Evolutionary conservation across 2,797 vertebrate genomes (phyloP).

Genomic region (Emydoidea blandingii): DNA sequence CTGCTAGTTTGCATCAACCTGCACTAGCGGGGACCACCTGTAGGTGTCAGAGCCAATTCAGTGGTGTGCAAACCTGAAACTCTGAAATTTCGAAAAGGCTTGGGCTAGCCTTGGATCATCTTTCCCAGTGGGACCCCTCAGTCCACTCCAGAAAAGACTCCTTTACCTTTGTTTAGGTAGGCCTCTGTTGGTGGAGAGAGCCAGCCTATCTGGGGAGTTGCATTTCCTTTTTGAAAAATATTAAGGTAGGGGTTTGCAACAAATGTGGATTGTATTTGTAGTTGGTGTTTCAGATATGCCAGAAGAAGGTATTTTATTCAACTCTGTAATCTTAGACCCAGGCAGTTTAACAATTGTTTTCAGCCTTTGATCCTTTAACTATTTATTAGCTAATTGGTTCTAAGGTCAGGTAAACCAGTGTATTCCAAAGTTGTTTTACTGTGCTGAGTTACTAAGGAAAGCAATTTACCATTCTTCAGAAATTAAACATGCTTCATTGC

Average conservation of each 20-base stretch:
- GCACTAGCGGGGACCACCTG: background rate
- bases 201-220: background rate
- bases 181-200: background rate
- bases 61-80: background rate
- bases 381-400: rapidly evolving
- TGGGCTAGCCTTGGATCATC: background rate
- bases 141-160: background rate
- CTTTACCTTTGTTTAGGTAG: background rate
- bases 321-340: rapidly evolving
- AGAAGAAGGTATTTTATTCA: background rate
- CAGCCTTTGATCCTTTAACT: background rate
- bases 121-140: background rate
- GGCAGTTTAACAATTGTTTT: background rate
- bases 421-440: background rate
- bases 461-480: background rate
- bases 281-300: background rate
- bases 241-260: background rate
- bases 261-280: background rate
- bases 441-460: background rate
- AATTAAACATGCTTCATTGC: background rate
- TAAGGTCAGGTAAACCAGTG: background rate
- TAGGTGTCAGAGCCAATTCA: background rate
- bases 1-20: background rate
- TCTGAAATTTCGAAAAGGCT: background rate
- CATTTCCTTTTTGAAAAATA: background rate